phyloP scores from a whole-genome alignment of 2,113 vertebrate genomes.

The Agelaius phoeniceus region DNA sequence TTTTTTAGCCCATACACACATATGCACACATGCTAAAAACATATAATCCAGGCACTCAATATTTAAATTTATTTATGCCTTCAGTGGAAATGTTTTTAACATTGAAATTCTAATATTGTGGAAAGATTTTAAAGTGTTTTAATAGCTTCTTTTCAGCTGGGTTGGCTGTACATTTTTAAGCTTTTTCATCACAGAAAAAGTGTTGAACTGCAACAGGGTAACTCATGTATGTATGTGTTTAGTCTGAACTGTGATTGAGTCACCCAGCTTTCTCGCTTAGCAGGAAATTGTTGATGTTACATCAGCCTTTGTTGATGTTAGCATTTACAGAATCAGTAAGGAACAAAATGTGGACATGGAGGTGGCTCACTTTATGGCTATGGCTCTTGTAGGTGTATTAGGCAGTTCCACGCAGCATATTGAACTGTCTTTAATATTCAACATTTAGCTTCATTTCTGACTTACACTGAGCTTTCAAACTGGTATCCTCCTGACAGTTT shows the following conservation, averaged over 20 bases:
- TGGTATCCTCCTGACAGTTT: slow-evolving; percentile 73
- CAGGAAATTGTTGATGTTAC: neutral
- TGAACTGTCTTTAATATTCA: slow-evolving; percentile 24
- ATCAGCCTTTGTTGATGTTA: neutral
- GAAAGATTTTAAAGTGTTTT: neutral
- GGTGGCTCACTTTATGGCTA: neutral
- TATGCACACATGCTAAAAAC: neutral
- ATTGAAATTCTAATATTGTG: neutral
- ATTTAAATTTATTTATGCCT: neutral
- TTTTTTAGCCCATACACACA: neutral
- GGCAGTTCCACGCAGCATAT: neutral
- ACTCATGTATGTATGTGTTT: neutral
- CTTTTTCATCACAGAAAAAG: neutral
- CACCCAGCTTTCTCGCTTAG: neutral
- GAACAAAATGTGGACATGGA: neutral
- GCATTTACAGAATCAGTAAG: neutral
- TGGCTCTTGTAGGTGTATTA: neutral
- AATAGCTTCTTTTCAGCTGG: neutral
- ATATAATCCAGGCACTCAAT: neutral
- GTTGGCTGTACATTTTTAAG: neutral
- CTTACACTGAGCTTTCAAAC: slow-evolving; percentile 55
- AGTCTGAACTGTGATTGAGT: neutral
- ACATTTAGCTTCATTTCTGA: slow-evolving; percentile 42
- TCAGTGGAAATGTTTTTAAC: neutral
- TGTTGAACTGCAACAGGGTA: neutral